phyloP scores from a whole-genome alignment of 2,797 vertebrate species.

The Picus viridis region DNA sequence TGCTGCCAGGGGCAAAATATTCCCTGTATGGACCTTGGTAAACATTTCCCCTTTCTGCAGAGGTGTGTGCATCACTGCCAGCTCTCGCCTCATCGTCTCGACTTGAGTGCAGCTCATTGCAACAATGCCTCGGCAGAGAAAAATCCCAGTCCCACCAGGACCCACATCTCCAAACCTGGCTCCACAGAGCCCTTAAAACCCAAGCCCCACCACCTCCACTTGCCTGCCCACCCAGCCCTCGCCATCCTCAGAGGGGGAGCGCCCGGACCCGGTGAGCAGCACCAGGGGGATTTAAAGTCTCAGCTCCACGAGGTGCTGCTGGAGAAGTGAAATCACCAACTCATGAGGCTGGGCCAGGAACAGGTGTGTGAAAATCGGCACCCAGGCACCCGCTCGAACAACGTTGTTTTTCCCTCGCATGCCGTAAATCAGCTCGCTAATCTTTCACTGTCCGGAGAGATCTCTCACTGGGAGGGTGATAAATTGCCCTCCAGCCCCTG shows the following conservation, averaged over 20 bases:
- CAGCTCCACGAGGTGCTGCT: neutral
- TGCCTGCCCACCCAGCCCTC: neutral
- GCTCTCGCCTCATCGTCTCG: rapidly evolving
- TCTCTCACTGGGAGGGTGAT: conserved; percentile 79
- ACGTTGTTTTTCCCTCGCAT: conserved; percentile 60
- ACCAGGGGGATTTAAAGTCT: neutral
- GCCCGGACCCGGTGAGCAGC: rapidly evolving
- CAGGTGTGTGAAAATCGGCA: conserved; percentile 79
- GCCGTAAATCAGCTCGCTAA: conserved; percentile 85
- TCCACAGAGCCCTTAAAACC: neutral
- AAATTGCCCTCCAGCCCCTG: conserved; percentile 81
- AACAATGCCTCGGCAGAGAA: rapidly evolving
- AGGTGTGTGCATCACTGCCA: neutral
- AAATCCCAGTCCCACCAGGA: neutral
- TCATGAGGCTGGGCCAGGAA: conserved; percentile 37
- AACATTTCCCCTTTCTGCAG: neutral
- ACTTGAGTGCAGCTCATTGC: neutral
- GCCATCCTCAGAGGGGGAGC: rapidly evolving
- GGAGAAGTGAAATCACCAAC: conserved; percentile 34
- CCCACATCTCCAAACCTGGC: neutral
- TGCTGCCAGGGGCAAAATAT: neutral
- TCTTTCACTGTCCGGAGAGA: conserved; percentile 81
- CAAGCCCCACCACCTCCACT: neutral
- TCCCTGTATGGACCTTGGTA: neutral
- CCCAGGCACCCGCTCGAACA: conserved; percentile 60